These are phyloP conservation scores for Torymus texanus DNA, from an alignment of 2,888 invertebrate genomes.

Conservation along the genomic window DNA sequence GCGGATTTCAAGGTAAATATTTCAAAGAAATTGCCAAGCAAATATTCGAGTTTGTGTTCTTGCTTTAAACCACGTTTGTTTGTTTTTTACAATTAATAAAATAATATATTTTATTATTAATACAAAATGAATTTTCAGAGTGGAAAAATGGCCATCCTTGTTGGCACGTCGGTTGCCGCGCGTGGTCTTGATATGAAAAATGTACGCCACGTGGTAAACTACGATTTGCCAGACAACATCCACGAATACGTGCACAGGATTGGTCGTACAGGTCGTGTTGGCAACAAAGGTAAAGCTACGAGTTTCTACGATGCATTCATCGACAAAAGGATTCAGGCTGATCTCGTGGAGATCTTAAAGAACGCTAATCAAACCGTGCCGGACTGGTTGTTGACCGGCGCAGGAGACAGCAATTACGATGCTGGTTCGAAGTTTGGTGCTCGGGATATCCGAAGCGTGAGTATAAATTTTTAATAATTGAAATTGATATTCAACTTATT, in stretches of 20 bases:
- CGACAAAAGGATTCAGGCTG: slow-evolving; percentile 80
- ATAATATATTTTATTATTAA: background rate
- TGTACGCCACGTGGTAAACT: slow-evolving; percentile 93
- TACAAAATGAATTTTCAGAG: slow-evolving; percentile 60
- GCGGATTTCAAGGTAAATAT: slow-evolving; percentile 82
- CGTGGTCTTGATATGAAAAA: slow-evolving; percentile 93
- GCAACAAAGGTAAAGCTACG: slow-evolving; percentile 90
- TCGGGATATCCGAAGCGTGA: slow-evolving; percentile 82
- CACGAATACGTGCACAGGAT: slow-evolving; percentile 97
- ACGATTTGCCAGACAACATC: slow-evolving; percentile 90
- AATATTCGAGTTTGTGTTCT: background rate
- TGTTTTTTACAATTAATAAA: background rate
- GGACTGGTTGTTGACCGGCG: slow-evolving; percentile 77
- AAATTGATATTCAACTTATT: background rate
- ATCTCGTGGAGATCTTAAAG: slow-evolving; percentile 84
- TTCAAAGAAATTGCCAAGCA: background rate
- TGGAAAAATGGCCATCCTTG: slow-evolving; percentile 86
- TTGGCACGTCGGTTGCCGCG: slow-evolving; percentile 97
- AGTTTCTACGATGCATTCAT: slow-evolving; percentile 83
- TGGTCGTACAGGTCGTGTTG: slow-evolving; percentile 95
- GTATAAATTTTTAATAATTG: slow-evolving; percentile 62
- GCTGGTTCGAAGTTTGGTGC: slow-evolving; percentile 81
- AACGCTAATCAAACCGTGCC: slow-evolving; percentile 90
- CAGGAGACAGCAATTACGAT: slow-evolving; percentile 69
- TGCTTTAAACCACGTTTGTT: no score